Evolutionary conservation across 2,888 invertebrate species (phyloP).

Genomic region (Laspeyria flexula): DNA sequence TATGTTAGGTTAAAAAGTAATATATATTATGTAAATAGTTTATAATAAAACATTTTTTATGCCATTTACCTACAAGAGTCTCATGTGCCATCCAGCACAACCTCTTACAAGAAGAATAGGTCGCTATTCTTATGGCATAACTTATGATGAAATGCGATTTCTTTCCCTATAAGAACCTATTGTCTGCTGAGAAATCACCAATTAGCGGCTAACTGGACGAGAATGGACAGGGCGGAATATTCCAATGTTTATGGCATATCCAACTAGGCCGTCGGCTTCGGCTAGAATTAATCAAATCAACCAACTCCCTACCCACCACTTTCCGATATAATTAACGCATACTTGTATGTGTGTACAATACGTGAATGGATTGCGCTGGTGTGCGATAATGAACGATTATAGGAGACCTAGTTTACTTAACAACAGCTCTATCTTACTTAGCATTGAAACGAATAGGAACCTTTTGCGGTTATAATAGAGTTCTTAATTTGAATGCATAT

Average conservation of each 20-base stretch:
- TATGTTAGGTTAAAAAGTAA: too few relatives aligned
- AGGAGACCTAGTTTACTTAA: constrained; percentile 76
- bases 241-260: constrained; percentile 78
- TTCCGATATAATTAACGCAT: constrained; percentile 86
- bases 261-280: constrained; percentile 77
- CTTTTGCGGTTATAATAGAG: constrained; percentile 70
- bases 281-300: constrained; percentile 86
- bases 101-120: constrained; percentile 1
- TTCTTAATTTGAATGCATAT: constrained; percentile 64
- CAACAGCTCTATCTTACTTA: constrained; percentile 60
- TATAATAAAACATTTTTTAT: too few relatives aligned
- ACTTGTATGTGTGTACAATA: constrained; percentile 81
- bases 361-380: constrained; percentile 72
- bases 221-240: constrained; percentile 71
- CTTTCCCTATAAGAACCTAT: constrained; percentile 30
- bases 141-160: constrained; percentile 12
- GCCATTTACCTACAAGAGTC: neutral
- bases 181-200: constrained; percentile 58
- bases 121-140: neutral
- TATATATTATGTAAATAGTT: too few relatives aligned
- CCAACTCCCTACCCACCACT: constrained; percentile 84
- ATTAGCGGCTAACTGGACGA: constrained; percentile 62
- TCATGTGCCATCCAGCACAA: neutral
- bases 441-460: constrained; percentile 49
- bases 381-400: constrained; percentile 86